phyloP scores from a whole-genome alignment of 2,113 vertebrate genomes.

The Pristiophorus japonicus region DNA sequence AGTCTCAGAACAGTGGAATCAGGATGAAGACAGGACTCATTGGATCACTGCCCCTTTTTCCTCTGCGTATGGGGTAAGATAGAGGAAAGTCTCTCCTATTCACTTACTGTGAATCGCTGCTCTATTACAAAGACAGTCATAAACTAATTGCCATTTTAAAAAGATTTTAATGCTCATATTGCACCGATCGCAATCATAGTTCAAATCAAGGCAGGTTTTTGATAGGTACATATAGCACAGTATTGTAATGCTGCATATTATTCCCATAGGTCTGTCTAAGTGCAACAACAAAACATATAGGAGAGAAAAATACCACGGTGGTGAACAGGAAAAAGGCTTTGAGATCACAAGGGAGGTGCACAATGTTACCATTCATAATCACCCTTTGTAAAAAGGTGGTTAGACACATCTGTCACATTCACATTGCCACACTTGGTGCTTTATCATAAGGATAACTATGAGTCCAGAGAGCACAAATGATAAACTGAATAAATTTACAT shows the following conservation, averaged over 20 bases:
- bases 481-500: background rate
- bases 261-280: background rate
- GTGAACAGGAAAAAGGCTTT: background rate
- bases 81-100: background rate
- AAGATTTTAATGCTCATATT: background rate
- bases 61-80: no score
- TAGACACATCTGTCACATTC: background rate
- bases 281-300: background rate
- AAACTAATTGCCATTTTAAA: background rate
- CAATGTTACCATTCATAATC: slow-evolving; percentile 24
- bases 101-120: background rate
- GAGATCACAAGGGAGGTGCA: background rate
- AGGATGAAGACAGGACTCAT: background rate
- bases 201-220: background rate
- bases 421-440: slow-evolving; percentile 12
- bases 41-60: background rate
- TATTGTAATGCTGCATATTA: background rate
- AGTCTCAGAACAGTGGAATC: background rate
- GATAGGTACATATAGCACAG: background rate
- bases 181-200: background rate
- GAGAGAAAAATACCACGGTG: no score
- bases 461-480: background rate
- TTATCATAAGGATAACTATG: background rate
- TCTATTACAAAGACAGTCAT: background rate
- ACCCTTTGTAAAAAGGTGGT: background rate